phyloP scores from a whole-genome alignment of 2,113 vertebrate species.

The Ranitomeya imitator region DNA sequence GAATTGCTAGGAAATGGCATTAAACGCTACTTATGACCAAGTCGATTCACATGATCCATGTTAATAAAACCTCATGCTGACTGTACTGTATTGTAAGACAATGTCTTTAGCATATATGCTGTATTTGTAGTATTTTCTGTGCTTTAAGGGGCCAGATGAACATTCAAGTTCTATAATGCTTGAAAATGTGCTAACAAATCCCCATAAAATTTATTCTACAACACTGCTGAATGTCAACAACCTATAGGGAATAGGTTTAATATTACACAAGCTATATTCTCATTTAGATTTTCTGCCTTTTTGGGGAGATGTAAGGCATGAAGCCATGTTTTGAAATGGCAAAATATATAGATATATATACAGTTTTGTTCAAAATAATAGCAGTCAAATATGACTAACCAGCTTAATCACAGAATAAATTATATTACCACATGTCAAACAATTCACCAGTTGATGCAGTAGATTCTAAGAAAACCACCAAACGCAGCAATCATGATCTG shows the following conservation, averaged over 20 bases:
- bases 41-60: conserved; percentile 13
- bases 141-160: not conserved
- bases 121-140: conserved; percentile 1
- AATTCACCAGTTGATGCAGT: no score
- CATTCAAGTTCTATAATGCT: not conserved
- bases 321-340: no score
- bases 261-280: not conserved
- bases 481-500: no score
- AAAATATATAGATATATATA: no score
- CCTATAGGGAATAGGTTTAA: no score
- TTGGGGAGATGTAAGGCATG: no score
- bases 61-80: conserved; percentile 24
- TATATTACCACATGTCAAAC: no score
- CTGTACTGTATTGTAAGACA: conserved; percentile 23
- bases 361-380: no score
- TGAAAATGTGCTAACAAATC: not conserved
- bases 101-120: not conserved
- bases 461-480: no score
- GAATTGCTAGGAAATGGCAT: not conserved
- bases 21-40: not conserved
- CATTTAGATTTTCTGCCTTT: not conserved
- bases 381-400: no score
- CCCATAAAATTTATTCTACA: not conserved
- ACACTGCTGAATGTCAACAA: not conserved
- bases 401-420: no score